Evolutionary conservation across 2,113 vertebrate species (phyloP).

Genomic region (Chaetodon trifascialis): DNA sequence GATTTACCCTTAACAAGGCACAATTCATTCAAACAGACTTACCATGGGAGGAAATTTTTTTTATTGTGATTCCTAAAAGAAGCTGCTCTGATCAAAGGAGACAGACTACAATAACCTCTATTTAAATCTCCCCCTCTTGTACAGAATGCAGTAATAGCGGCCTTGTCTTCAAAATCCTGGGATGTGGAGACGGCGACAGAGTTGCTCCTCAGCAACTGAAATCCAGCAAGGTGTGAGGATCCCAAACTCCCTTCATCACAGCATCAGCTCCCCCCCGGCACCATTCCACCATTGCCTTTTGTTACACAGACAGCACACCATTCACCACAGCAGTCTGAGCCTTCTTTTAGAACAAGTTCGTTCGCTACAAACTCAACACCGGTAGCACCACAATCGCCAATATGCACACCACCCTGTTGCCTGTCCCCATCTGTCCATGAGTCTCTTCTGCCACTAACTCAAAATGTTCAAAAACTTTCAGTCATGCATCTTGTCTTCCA

Average conservation of each 20-base stretch:
- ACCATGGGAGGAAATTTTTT: too few species aligned
- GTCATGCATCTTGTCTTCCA: slow-evolving; percentile 44
- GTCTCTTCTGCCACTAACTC: slow-evolving; percentile 13
- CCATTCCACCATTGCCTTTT: slow-evolving; percentile 85
- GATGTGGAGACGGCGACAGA: slow-evolving; percentile 99
- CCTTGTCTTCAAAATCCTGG: slow-evolving; percentile 99
- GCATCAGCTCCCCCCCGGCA: slow-evolving; percentile 80
- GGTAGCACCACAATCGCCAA: slow-evolving; percentile 48
- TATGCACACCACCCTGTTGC: slow-evolving; percentile 54
- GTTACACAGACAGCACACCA: slow-evolving; percentile 34
- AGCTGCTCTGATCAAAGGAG: too few species aligned
- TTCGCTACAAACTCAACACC: slow-evolving; percentile 56
- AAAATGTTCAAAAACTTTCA: slow-evolving; percentile 18
- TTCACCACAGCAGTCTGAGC: slow-evolving; percentile 61
- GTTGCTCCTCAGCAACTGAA: slow-evolving; percentile 98
- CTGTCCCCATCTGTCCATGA: slow-evolving; percentile 34
- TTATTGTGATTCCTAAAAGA: too few species aligned
- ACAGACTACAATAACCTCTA: not conserved
- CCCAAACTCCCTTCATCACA: slow-evolving; percentile 53
- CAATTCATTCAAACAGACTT: not conserved
- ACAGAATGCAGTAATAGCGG: slow-evolving; percentile 99
- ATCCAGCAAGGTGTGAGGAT: slow-evolving; percentile 81
- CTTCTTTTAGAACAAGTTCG: slow-evolving; percentile 33
- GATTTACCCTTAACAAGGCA: not conserved
- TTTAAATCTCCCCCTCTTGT: slow-evolving; percentile 24